Evolutionary conservation across 2,113 vertebrate genomes (phyloP), one percentile per base, ranked within the genome.

Genomic region (Lamprologus sp.): DNA sequence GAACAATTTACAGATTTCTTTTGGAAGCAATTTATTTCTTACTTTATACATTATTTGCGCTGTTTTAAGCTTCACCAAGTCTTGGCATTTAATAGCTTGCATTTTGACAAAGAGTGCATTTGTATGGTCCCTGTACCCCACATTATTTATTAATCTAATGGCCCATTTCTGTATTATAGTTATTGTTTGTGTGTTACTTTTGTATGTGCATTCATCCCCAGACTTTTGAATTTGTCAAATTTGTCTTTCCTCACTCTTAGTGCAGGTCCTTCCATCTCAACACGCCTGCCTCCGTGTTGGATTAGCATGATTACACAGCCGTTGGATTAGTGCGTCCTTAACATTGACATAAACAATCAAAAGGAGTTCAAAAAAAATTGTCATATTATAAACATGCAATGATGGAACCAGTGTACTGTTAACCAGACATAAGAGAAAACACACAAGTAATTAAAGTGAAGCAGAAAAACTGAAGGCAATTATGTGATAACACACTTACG

Each of bases 401-500:
- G 56, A 87, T 68, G 58, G 19, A 75, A 45, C 7, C 15, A 28
- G 10, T 23, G 11, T 23, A 14, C 23, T 54, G n/a, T 75, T 21
- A 45, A 8, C 58, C 23, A 56, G 8, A 21, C 65, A 35, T 26
- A 1, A 54, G 55, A 75, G 68, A 28, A 73, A 15, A 42, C 65
- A 70, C 13, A 56, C 3, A 5, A 8, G 8, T 63, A 42, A 19
- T 49, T 73, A 45, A 28, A 42, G 26, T 14, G 53, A 70, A 42
- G 63, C n/a, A 70, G 58, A 35, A 60, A 81, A 83, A 33, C 13
- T 33, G 19, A 35, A 45, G 5, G 14, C 0, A 35, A 11, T 58
- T 0, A 31, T 0, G 1, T 13, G 11, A 37, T n/a, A 17, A 33
- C 17, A 31, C 45, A 15, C 9, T 6, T 35, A 13, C 9, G 3